phyloP scores from a whole-genome alignment of 2,888 invertebrate genomes.

The Tetramorium bicarinatum region DNA sequence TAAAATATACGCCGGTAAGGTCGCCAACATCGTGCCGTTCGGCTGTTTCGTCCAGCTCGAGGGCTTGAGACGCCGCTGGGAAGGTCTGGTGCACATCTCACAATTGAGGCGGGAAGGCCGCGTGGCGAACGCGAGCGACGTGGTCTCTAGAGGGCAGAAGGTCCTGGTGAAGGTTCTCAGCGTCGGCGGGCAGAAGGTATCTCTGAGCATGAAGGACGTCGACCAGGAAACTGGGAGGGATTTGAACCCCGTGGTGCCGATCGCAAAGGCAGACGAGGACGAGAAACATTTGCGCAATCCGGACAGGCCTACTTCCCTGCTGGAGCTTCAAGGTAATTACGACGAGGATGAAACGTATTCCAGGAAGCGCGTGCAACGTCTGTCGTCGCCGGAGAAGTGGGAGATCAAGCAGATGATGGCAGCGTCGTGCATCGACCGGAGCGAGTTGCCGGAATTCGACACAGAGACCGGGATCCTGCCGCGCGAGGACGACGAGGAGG shows the following conservation, averaged over 20 bases:
- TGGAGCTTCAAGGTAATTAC: conserved; percentile 87
- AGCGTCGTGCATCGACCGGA: conserved; percentile 80
- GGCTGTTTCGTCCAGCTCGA: conserved; percentile 99
- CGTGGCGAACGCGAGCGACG: conserved; percentile 97
- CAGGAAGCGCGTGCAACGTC: conserved; percentile 94
- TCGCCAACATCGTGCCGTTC: conserved; percentile 98
- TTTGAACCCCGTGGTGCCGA: conserved; percentile 93
- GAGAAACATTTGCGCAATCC: conserved; percentile 95
- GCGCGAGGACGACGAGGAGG: conserved; percentile 97
- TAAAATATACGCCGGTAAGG: conserved; percentile 97
- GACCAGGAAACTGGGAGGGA: conserved; percentile 98
- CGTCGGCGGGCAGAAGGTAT: conserved; percentile 94
- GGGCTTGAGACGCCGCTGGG: conserved; percentile 95
- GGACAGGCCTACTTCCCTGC: conserved; percentile 92
- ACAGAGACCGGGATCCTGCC: conserved; percentile 97
- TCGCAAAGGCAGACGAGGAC: conserved; percentile 89
- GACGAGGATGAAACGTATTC: conserved; percentile 94
- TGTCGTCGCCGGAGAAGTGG: conserved; percentile 99
- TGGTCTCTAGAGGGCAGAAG: conserved; percentile 95
- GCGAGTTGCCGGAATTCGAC: conserved; percentile 96
- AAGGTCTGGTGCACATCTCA: conserved; percentile 99
- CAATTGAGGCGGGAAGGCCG: conserved; percentile 96
- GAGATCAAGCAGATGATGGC: conserved; percentile 95
- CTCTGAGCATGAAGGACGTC: conserved; percentile 99
- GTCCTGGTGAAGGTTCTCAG: conserved; percentile 96